Percentiles rank a stretch among this genome's conserved stretches.
phyloP scores from a whole-genome alignment of 2,797 vertebrate species.

The Enoplosus armatus region DNA sequence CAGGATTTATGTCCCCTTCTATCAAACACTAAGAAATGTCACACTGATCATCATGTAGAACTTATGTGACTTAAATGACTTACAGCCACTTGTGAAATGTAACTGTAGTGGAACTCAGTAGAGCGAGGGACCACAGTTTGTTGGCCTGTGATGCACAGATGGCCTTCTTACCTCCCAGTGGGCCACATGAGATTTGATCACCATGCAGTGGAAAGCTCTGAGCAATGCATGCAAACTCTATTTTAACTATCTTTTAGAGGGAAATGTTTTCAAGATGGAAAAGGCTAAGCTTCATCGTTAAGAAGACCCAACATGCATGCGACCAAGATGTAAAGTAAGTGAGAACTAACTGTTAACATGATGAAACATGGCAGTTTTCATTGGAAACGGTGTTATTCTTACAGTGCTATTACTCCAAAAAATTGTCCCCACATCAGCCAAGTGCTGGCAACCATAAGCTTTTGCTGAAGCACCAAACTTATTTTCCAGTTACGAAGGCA shows the following conservation, averaged over 20 bases:
- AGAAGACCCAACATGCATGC: not conserved
- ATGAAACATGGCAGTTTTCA: not conserved
- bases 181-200: conserved; percentile 5
- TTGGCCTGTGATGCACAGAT: conserved; percentile 21
- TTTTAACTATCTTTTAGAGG: not conserved
- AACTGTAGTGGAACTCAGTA: not conserved
- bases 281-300: not conserved
- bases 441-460: not conserved
- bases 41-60: conserved; percentile 43
- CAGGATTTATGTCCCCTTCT: conserved; percentile 65
- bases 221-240: not conserved
- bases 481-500: not conserved
- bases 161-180: not conserved
- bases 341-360: not conserved
- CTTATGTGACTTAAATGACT: conserved; percentile 56
- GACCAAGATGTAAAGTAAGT: conserved; percentile 12
- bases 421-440: not conserved
- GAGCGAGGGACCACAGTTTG: conserved; percentile 5
- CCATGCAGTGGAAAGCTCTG: conserved; percentile 18
- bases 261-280: not conserved
- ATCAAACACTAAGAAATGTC: conserved; percentile 43
- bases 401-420: not conserved
- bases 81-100: conserved; percentile 20
- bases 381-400: not conserved
- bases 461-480: not conserved